Base-by-base conservation (phyloP, 2,888 invertebrate genomes). In the Eremobia ochroleuca region DNA sequence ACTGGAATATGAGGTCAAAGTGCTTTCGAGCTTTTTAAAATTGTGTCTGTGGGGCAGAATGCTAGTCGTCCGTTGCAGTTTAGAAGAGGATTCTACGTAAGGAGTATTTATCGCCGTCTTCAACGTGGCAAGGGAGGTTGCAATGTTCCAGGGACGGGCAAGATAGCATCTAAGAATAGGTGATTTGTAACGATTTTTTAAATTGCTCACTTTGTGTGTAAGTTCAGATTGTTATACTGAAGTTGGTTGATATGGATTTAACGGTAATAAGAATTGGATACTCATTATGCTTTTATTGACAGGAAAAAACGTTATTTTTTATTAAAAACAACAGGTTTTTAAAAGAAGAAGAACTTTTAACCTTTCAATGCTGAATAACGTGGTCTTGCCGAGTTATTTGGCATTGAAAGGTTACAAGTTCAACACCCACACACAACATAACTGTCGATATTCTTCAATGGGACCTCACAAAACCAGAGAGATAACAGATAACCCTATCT, bases 81-180 rank as follows among this genome's bases (percentile, higher is more conserved):
- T 59, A 82, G 40, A 74, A 28, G 68, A 67, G 49, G 72, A 79
- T 71, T 78, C 55, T 55, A 58, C 52, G 46, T 77, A 81, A 85
- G 68, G 69, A 79, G 71, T 81, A 86, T 83, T 83, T 77, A 85
- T 83, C 13, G 73, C 71, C 9, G 25, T 76, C 67, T 73, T 49
- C 40, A 55, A 83, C 15, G 59, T 71, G 70, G 37, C 43, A 70
- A 46, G 52, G 9, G 61, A 55, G 82, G 37, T 64, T 46, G 43
- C 43, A 66, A 62, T 68, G 58, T 72, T 58, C 58, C 18, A 31
- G 59, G 34, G 40, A 58, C 52, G 18, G 25, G 43, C 25, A 61
- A 34, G 64, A 55, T 28, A 55, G 55, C 31, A 13, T 76, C 43
- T 81, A 71, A 58, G 55, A 76, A 66, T 68, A 76, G 66, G 49